These are phyloP conservation scores for Podarcis siculus DNA, from an alignment of 2,797 vertebrate genomes.

Conservation along the genomic window DNA sequence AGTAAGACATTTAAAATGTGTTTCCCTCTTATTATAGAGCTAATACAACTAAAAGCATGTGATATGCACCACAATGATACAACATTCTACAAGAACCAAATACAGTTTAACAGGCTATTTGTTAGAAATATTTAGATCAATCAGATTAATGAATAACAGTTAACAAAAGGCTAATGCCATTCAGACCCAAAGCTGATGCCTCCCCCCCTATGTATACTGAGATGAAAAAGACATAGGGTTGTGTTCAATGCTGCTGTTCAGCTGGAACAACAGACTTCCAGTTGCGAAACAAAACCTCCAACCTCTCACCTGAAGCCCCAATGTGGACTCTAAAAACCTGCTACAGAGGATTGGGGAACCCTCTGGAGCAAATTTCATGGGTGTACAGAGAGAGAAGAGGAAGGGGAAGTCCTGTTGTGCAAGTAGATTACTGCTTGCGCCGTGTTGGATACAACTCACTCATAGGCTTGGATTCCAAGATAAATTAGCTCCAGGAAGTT, in stretches of 20 bases:
- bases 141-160: too few species aligned
- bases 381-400: not conserved
- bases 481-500: not conserved
- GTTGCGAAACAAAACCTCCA: too few species aligned
- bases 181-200: constrained; percentile 31
- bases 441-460: too few species aligned
- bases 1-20: not conserved
- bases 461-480: not conserved
- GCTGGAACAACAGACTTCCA: too few species aligned
- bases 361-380: not conserved
- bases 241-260: too few species aligned
- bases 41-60: not conserved
- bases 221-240: too few species aligned
- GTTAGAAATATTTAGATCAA: too few species aligned
- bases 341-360: not conserved
- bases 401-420: too few species aligned
- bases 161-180: not conserved
- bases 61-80: not conserved
- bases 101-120: not conserved
- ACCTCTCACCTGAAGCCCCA: too few species aligned
- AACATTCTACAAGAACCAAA: not conserved
- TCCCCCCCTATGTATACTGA: too few species aligned
- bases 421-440: too few species aligned
- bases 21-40: not conserved
- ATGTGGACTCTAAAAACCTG: too few species aligned